Percentiles rank a stretch among this genome's conserved stretches.
phyloP scores from a whole-genome alignment of 2,113 vertebrate species.

The Setophaga coronata region DNA sequence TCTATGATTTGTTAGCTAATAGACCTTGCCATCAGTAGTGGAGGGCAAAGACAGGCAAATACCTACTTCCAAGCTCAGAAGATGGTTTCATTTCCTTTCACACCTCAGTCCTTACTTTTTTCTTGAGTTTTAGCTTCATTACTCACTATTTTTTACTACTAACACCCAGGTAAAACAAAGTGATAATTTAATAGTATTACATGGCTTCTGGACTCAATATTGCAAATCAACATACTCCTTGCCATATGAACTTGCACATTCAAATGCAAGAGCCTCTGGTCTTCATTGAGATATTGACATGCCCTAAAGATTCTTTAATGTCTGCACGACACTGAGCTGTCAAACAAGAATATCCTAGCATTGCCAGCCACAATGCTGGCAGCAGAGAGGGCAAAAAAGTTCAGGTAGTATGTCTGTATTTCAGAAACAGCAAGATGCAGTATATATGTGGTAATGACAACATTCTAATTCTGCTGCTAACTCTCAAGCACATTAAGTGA shows the following conservation, averaged over 20 bases:
- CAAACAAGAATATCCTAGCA: neutral
- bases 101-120: neutral
- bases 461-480: neutral
- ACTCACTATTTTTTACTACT: neutral
- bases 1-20: neutral
- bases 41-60: neutral
- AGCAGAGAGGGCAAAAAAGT: neutral
- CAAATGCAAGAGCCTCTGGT: neutral
- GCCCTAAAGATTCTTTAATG: neutral
- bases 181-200: neutral
- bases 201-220: neutral
- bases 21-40: neutral
- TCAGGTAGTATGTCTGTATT: neutral
- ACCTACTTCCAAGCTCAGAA: neutral
- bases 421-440: neutral
- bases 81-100: neutral
- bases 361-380: neutral
- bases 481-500: fast-evolving
- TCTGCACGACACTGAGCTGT: neutral
- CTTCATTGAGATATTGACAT: neutral
- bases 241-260: fast-evolving
- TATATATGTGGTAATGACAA: neutral
- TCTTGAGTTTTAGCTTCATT: neutral
- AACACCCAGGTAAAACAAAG: neutral
- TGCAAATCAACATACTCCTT: neutral